Percentiles rank a stretch among this genome's conserved stretches.
phyloP scores from a whole-genome alignment of 2,888 invertebrate genomes.

The Acheta domesticus region DNA sequence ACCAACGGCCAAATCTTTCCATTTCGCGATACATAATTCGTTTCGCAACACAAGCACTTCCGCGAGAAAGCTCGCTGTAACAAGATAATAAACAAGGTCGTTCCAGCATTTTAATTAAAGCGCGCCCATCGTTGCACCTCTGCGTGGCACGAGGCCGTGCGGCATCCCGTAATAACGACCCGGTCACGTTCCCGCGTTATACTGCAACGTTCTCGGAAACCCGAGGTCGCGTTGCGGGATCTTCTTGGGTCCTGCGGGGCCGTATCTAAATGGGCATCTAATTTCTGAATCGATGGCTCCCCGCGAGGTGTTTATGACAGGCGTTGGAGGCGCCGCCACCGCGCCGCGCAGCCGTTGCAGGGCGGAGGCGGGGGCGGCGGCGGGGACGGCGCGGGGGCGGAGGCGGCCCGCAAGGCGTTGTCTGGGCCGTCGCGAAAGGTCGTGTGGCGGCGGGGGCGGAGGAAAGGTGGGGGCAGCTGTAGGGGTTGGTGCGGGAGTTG shows the following conservation, averaged over 20 bases:
- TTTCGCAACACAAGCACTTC: too few relatives aligned
- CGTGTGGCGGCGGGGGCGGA: neutral
- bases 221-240: neutral
- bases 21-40: too few relatives aligned
- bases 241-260: neutral
- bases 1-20: too few relatives aligned
- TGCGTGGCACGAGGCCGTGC: too few relatives aligned
- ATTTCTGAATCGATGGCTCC: conserved; percentile 9
- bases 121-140: too few relatives aligned
- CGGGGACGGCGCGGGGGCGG: neutral
- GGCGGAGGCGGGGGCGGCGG: neutral
- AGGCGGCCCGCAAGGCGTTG: neutral
- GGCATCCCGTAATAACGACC: neutral
- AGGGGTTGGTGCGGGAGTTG: too few relatives aligned
- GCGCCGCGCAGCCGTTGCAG: neutral
- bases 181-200: neutral
- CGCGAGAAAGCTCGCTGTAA: too few relatives aligned
- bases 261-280: conserved; percentile 1
- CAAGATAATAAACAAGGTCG: too few relatives aligned
- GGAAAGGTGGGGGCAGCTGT: too few relatives aligned
- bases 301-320: conserved; percentile 11
- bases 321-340: neutral
- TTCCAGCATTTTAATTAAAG: too few relatives aligned
- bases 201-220: neutral
- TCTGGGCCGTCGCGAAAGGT: too few relatives aligned